Percentiles rank a stretch among this genome's conserved stretches.
phyloP scores from a whole-genome alignment of 1,140 invertebrate species.

The Coptotermes formosanus region DNA sequence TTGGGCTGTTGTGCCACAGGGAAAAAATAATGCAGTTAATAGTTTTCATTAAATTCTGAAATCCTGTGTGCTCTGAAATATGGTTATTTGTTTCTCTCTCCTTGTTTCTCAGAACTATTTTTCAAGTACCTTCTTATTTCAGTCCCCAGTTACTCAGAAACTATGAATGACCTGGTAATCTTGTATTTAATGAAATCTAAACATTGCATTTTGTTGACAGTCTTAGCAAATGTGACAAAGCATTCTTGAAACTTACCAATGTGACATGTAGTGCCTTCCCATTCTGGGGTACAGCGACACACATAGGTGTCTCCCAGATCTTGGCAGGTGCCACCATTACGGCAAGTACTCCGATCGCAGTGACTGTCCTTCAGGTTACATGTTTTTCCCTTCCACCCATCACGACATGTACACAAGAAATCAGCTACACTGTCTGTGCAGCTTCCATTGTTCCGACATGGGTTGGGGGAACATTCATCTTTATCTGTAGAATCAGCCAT shows the following conservation, averaged over 20 bases:
- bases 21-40: too few relatives aligned
- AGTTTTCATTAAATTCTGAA: too few relatives aligned
- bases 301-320: constrained; percentile 63
- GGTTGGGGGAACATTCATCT: constrained; percentile 68
- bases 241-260: constrained; percentile 46
- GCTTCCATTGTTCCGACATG: constrained; percentile 71
- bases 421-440: constrained; percentile 74
- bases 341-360: constrained; percentile 62
- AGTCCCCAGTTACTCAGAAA: too few relatives aligned
- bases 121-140: too few relatives aligned
- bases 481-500: constrained; percentile 52
- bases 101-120: too few relatives aligned
- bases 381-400: constrained; percentile 66
- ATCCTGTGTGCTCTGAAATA: too few relatives aligned
- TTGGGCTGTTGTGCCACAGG: too few relatives aligned
- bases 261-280: constrained; percentile 69
- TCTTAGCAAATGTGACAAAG: too few relatives aligned
- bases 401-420: constrained; percentile 74
- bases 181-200: too few relatives aligned
- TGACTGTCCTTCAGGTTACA: constrained; percentile 64
- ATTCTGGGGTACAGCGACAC: constrained; percentile 62
- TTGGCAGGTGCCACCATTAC: constrained; percentile 65
- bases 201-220: too few relatives aligned
- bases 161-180: too few relatives aligned
- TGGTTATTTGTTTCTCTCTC: too few relatives aligned